Evolutionary conservation across 1,140 invertebrate species (phyloP).

Genomic region (Callitettix versicolor): DNA sequence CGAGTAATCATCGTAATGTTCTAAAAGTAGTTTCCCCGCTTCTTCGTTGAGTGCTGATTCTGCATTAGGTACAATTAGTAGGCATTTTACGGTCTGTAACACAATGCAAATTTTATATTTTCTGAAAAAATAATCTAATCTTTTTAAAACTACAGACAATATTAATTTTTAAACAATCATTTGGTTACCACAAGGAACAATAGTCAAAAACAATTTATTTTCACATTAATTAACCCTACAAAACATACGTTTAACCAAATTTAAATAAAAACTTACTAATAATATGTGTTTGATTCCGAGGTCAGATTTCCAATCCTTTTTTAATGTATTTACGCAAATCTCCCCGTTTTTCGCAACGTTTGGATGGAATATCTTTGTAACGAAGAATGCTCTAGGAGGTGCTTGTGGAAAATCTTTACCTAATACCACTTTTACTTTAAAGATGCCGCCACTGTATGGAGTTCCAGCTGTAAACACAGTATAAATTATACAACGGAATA

Average conservation of each 20-base stretch:
- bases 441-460: constrained; percentile 72
- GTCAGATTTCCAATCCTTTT: constrained; percentile 94
- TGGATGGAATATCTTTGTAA: constrained; percentile 96
- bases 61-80: constrained; percentile 87
- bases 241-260: not conserved
- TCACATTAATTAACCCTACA: no score
- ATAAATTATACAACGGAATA: constrained; percentile 2
- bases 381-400: constrained; percentile 90
- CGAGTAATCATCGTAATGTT: constrained; percentile 85
- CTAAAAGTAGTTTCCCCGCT: constrained; percentile 80
- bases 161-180: not conserved
- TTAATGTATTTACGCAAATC: constrained; percentile 95
- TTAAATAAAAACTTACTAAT: constrained; percentile 46
- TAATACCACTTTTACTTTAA: constrained; percentile 80
- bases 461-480: constrained; percentile 54
- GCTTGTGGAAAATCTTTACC: constrained; percentile 87
- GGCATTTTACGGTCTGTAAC: constrained; percentile 78
- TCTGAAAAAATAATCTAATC: no score
- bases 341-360: constrained; percentile 91
- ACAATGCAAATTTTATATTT: constrained; percentile 18
- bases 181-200: not conserved
- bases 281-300: constrained; percentile 93
- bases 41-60: constrained; percentile 91
- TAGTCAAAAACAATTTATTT: no score
- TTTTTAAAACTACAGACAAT: not conserved